A percentile compares a stretch with the other conserved stretches of the same genome.
Evolutionary conservation across 2,888 invertebrate species (phyloP).

Genomic region (Chalcis sispes): DNA sequence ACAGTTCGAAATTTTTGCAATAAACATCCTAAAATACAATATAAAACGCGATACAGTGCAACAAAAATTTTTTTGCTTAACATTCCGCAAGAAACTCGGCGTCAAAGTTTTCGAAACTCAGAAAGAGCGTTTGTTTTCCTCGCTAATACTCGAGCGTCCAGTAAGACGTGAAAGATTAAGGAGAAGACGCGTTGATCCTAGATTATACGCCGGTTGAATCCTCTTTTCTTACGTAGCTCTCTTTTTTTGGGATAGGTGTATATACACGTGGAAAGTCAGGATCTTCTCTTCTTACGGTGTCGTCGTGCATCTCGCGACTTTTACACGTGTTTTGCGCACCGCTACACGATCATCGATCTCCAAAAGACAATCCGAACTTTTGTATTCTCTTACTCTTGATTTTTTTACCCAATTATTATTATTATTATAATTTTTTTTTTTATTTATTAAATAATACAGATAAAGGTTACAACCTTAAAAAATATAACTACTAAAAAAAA

Average conservation of each 20-base stretch:
- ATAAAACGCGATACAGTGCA: no score
- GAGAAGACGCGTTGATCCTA: constrained; percentile 69
- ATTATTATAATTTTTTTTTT: constrained; percentile 8
- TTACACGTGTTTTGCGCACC: constrained; percentile 61
- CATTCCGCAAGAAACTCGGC: neutral
- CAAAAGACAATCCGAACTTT: no score
- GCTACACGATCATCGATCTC: constrained; percentile 53
- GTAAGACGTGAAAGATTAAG: constrained; percentile 60
- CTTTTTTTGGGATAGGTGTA: constrained; percentile 55
- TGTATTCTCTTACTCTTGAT: constrained; percentile 59
- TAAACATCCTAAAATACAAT: no score
- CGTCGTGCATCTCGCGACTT: neutral
- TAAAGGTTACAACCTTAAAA: no score
- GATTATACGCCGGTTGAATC: constrained; percentile 72
- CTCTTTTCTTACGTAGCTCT: constrained; percentile 68
- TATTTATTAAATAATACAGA: constrained; percentile 1
- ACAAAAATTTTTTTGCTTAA: no score
- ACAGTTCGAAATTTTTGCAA: no score
- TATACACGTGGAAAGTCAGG: no score
- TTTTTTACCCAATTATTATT: constrained; percentile 43
- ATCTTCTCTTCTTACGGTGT: neutral
- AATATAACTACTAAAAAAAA: no score
- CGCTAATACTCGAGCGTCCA: constrained; percentile 61
- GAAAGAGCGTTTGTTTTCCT: constrained; percentile 6
- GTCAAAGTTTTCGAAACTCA: constrained; percentile 32